Evolutionary conservation across 2,797 vertebrate genomes (phyloP).

Genomic region (Myoxocephalus aenaeus): DNA sequence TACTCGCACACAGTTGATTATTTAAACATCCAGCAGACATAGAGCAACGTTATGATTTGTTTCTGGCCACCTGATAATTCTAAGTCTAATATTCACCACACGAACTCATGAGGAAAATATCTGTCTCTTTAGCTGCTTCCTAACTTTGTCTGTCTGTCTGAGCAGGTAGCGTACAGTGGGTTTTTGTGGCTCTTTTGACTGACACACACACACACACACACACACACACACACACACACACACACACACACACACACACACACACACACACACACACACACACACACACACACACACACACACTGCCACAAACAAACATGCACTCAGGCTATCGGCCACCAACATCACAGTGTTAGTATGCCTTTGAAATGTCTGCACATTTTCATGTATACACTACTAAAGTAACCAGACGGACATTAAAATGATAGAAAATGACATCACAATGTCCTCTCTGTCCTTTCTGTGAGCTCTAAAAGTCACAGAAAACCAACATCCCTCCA

Average conservation of each 20-base stretch:
- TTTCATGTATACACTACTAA: not conserved
- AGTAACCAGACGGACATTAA: not conserved
- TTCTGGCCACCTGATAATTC: not conserved
- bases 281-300: not conserved
- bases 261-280: not conserved
- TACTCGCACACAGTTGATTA: not conserved
- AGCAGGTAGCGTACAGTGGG: not conserved
- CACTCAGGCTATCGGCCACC: not conserved
- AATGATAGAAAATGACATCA: not conserved
- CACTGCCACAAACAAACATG: not conserved
- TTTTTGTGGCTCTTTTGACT: not conserved
- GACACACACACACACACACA: not conserved
- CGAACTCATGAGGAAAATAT: not conserved
- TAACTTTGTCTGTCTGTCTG: not conserved
- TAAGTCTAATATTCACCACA: not conserved
- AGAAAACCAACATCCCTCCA: constrained; percentile 15
- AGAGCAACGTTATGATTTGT: not conserved
- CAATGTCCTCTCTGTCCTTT: constrained; percentile 24
- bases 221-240: too few species aligned
- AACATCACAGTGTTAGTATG: not conserved
- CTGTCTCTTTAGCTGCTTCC: not conserved
- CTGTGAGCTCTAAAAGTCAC: constrained; percentile 19
- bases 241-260: too few species aligned
- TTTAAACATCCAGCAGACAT: not conserved
- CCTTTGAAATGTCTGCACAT: not conserved